phyloP scores from a whole-genome alignment of 2,888 invertebrate species.

The Lasioglossum lativentre region DNA sequence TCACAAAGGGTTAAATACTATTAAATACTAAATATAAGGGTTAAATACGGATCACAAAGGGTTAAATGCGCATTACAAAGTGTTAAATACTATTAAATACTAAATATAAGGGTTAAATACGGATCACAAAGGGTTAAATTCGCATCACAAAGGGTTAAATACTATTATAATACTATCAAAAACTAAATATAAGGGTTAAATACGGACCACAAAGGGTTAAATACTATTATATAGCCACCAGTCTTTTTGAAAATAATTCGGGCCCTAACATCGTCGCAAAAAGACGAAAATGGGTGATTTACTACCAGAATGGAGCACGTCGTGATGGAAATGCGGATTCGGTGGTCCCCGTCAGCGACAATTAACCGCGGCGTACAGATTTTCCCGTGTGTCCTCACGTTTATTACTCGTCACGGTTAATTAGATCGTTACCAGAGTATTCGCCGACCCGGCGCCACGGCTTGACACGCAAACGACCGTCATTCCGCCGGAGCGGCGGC shows the following conservation, averaged over 20 bases:
- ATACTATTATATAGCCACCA: not conserved
- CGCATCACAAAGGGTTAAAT: too few species aligned
- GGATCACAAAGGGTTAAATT: too few species aligned
- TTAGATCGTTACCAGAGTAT: slow-evolving; percentile 34
- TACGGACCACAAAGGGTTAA: too few species aligned
- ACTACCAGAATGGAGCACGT: not conserved
- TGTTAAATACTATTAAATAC: too few species aligned
- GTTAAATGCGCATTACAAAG: too few species aligned
- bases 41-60: too few species aligned
- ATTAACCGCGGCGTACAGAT: not conserved
- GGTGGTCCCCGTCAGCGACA: not conserved
- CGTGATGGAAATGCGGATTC: not conserved
- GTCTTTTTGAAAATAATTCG: not conserved
- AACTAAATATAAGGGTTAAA: too few species aligned
- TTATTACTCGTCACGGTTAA: slow-evolving; percentile 37
- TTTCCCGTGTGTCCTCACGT: slow-evolving; percentile 1
- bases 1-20: too few species aligned
- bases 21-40: too few species aligned
- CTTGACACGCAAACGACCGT: slow-evolving; percentile 30
- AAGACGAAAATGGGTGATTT: not conserved
- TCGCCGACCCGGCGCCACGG: not conserved
- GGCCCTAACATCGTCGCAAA: not conserved
- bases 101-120: too few species aligned
- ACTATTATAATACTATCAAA: too few species aligned
- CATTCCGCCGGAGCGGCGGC: slow-evolving; percentile 10